Percentiles rank a stretch among this genome's conserved stretches.
Conservation (phyloP, 2,888 invertebrate species). For the Spisula solida region DNA sequence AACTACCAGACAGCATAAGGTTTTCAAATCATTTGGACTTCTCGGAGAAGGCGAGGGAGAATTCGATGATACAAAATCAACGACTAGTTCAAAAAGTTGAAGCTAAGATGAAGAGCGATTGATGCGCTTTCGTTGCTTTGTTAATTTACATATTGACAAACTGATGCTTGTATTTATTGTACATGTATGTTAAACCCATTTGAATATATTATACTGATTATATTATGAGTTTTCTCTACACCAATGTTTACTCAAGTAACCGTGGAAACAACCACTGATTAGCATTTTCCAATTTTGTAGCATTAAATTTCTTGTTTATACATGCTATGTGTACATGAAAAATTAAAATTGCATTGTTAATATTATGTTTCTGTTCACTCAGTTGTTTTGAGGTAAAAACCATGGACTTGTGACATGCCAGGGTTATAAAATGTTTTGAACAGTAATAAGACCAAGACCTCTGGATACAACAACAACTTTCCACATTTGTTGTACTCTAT, state of each 20-base stretch:
- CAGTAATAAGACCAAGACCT: too few relatives aligned
- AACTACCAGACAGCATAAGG: conserved; percentile 84
- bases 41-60: conserved; percentile 62
- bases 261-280: background rate
- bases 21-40: conserved; percentile 79
- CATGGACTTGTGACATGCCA: too few relatives aligned
- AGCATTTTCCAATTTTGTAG: background rate
- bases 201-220: too few relatives aligned
- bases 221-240: background rate
- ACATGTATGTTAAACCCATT: background rate
- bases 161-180: background rate
- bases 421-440: too few relatives aligned
- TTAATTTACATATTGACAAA: background rate
- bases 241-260: background rate
- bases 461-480: too few relatives aligned
- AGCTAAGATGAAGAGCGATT: too few relatives aligned
- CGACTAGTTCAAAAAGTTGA: conserved; percentile 30
- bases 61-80: conserved; percentile 44
- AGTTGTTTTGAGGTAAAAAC: too few relatives aligned
- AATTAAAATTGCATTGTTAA: background rate
- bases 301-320: background rate
- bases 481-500: too few relatives aligned
- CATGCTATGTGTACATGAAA: background rate
- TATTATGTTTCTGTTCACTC: background rate
- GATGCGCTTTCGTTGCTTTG: background rate